Evolutionary conservation across 2,888 invertebrate species (phyloP), one percentile per base, ranked within the genome.

Genomic region (Biston betularia): DNA sequence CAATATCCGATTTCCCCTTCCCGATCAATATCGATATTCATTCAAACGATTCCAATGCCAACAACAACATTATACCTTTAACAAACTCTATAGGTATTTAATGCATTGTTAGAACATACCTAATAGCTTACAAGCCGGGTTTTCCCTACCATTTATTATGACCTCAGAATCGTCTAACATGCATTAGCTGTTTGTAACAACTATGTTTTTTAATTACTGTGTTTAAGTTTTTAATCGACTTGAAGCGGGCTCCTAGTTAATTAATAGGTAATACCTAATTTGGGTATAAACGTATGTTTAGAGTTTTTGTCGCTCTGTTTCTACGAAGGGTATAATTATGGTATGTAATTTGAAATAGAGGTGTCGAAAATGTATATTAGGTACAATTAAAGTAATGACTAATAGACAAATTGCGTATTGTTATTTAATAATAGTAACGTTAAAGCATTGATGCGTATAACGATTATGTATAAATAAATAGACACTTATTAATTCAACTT

Each of bases 61-160:
- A 38, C 38, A 38, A 38, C 2, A 38, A 38, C 38, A 38, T 6
- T 9, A 9, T 38, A 6, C 9, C 38, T 35, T 35, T 35, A 6
- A 7, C 35, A 4, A 35, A 35, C 35, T 8, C 14, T 15, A 46
- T 6, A 10, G 6, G 0, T 45, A 11, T 45, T 15, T 15, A 24
- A 24, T 44, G 45, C 14, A 46, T 33, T 45, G 10, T 54, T 10
- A 33, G 11, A 48, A 48, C 11, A 49, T 52, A 63, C 42, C 44
- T 57, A 57, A 49, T 49, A 58, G 48, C 57, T 40, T 38, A 55
- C 53, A 15, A 33, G 10, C 52, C 24, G 49, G 63, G 64, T 68
- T 68, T 68, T 68, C 61, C 68, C 61, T 34, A 46, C 33, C 34
- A 40, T 45, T 50, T 44, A 45, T 38, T 33, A 62, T 68, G 64